These are phyloP conservation scores for Conchocele bisecta DNA, from an alignment of 2,888 invertebrate species.

Conservation along the genomic window DNA sequence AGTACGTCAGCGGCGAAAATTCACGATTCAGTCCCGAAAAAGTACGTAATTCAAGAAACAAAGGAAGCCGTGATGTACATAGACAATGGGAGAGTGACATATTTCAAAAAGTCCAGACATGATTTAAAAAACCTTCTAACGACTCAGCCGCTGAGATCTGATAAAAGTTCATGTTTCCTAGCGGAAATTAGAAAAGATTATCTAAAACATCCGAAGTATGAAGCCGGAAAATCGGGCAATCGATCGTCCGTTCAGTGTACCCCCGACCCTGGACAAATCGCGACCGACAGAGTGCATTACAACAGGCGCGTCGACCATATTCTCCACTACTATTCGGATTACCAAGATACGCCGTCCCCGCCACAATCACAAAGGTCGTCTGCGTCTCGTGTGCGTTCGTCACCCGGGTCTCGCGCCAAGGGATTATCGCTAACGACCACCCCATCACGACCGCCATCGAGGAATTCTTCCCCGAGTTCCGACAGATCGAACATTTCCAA, in stretches of 20 bases:
- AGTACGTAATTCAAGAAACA: conserved; percentile 58
- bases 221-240: conserved; percentile 17
- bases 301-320: conserved; percentile 68
- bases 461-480: conserved; percentile 23
- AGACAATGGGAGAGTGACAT: conserved; percentile 67
- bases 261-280: conserved; percentile 48
- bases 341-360: not conserved
- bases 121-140: conserved; percentile 59
- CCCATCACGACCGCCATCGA: conserved; percentile 41
- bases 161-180: conserved; percentile 61
- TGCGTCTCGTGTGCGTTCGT: conserved; percentile 34
- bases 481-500: conserved; percentile 15
- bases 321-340: conserved; percentile 66
- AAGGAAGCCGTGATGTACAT: conserved; percentile 63
- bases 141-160: conserved; percentile 47
- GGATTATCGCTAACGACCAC: conserved; percentile 38
- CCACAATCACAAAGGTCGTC: no score
- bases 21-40: conserved; percentile 45
- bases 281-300: conserved; percentile 65
- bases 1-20: conserved; percentile 6
- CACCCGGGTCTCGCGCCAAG: conserved; percentile 33
- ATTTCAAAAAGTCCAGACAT: conserved; percentile 63
- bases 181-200: conserved; percentile 67
- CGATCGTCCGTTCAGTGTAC: conserved; percentile 7
- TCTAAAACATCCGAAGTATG: conserved; percentile 64